These are phyloP conservation scores for Pongo abelii DNA, from an alignment of 2,113 vertebrate genomes.

Conservation along the genomic window DNA sequence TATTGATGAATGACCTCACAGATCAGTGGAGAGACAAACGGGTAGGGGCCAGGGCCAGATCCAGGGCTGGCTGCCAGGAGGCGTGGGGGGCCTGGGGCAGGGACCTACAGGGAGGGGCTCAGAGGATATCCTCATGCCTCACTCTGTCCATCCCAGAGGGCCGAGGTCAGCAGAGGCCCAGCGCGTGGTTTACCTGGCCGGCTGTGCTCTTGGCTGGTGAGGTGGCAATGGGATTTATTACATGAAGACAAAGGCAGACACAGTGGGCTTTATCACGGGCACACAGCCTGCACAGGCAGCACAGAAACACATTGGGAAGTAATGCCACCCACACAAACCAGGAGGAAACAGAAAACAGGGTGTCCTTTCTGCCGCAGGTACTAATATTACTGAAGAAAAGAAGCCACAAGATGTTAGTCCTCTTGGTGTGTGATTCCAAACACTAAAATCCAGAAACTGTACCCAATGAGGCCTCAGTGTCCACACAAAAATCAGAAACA, in stretches of 20 bases:
- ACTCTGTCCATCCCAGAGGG: background rate
- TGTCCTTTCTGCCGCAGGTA: background rate
- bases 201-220: background rate
- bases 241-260: background rate
- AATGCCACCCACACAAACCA: background rate
- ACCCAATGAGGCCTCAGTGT: accelerated
- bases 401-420: background rate
- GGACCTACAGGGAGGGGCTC: background rate
- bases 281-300: background rate
- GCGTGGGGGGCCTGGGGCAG: background rate
- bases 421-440: background rate
- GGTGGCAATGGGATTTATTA: background rate
- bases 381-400: background rate
- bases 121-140: background rate
- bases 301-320: background rate
- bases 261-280: background rate
- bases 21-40: background rate
- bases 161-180: background rate
- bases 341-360: background rate
- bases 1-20: background rate
- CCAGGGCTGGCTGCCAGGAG: background rate
- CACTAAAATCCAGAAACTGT: background rate
- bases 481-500: accelerated
- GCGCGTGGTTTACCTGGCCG: too few relatives aligned
- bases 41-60: background rate